Conservation (phyloP, 1,140 invertebrate genomes). For the Nylanderia fulva region DNA sequence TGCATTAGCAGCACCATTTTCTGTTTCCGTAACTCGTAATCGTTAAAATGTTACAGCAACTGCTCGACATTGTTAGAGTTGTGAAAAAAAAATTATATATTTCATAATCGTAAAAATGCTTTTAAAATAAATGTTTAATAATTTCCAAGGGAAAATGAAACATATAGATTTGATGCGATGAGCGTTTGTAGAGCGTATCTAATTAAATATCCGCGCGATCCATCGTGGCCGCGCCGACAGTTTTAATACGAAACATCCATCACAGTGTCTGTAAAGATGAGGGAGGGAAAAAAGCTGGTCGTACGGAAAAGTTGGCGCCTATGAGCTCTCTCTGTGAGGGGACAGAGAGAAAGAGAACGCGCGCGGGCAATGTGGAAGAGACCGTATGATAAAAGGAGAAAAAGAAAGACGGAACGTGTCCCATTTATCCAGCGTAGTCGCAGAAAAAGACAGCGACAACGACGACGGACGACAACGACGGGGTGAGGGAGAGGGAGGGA, state of each 20-base stretch:
- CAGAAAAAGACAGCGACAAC: constrained; percentile 44
- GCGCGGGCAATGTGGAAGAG: constrained; percentile 27
- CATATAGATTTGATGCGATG: not conserved
- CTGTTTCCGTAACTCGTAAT: not conserved
- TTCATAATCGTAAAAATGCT: not conserved
- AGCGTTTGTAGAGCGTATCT: constrained; percentile 23
- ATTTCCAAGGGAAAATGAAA: not conserved
- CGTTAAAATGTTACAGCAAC: not conserved
- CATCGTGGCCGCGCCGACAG: constrained; percentile 51
- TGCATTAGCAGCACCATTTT: not conserved
- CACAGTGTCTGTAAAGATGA: constrained; percentile 51
- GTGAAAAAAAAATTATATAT: not conserved
- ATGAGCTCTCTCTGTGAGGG: constrained; percentile 33
- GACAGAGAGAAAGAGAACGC: not conserved
- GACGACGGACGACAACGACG: not conserved
- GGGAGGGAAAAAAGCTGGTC: not conserved
- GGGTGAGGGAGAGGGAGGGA: not conserved
- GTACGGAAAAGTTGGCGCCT: constrained; percentile 41
- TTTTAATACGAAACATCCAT: constrained; percentile 62
- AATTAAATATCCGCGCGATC: constrained; percentile 59
- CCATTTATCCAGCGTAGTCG: constrained; percentile 66
- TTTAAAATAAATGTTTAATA: not conserved
- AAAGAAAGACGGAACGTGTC: constrained; percentile 54
- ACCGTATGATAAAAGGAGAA: constrained; percentile 68
- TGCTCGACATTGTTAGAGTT: not conserved